These are phyloP conservation scores for Dendrophyllia cribrosa DNA, from an alignment of 64 coral and sea anemone species.

Conservation along the genomic window DNA sequence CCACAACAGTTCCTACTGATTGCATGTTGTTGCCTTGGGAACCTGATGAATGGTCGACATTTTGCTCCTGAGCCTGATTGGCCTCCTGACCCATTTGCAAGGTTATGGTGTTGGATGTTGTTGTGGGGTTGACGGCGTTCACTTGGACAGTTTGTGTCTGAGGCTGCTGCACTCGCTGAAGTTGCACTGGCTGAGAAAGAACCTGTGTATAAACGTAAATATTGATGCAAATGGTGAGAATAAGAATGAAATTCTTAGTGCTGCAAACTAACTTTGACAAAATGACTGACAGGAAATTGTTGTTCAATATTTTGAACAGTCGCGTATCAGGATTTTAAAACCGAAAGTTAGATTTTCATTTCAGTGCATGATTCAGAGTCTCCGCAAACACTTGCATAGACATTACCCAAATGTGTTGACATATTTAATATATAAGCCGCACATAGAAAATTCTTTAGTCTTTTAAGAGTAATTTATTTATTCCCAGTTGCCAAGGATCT, in stretches of 20 bases:
- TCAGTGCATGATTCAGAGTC: too few relatives aligned
- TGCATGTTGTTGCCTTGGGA: conserved; percentile 69
- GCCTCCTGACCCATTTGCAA: conserved; percentile 72
- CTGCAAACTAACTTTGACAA: not conserved
- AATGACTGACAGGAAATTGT: not conserved
- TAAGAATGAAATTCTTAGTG: too few relatives aligned
- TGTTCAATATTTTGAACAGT: too few relatives aligned
- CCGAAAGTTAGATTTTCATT: too few relatives aligned
- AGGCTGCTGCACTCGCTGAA: conserved; percentile 59
- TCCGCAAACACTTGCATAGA: too few relatives aligned
- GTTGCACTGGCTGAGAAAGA: conserved; percentile 61
- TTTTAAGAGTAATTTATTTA: too few relatives aligned
- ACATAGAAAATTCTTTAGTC: too few relatives aligned
- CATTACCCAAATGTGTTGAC: too few relatives aligned
- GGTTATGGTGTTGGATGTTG: conserved; percentile 50
- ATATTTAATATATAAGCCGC: too few relatives aligned
- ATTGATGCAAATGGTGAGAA: not conserved
- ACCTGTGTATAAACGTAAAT: conserved; percentile 27
- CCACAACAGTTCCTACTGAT: conserved; percentile 77
- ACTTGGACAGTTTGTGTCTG: conserved; percentile 57
- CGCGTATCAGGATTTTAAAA: too few relatives aligned
- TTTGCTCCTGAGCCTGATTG: conserved; percentile 73
- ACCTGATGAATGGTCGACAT: conserved; percentile 70
- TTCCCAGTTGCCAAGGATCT: too few relatives aligned
- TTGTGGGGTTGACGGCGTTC: conserved; percentile 30